Evolutionary conservation across 2,888 invertebrate species (phyloP), one percentile per base, ranked within the genome.

Genomic region (Drosophila mayaguana): DNA sequence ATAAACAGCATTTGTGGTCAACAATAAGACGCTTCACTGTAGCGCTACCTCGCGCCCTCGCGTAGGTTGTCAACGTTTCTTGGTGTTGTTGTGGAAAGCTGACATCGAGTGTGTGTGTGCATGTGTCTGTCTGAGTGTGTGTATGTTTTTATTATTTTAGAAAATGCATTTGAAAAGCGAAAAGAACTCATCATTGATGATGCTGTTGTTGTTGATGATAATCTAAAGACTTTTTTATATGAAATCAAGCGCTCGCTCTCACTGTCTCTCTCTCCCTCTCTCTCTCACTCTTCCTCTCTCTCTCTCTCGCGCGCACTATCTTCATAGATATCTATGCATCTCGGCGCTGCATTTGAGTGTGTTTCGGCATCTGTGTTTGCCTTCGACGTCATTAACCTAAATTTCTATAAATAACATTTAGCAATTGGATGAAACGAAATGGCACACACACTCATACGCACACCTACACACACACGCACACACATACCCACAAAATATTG

Each of bases 321-420:
- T 65, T 50, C 63, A 43, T 70, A 22, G 70, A 75, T 80, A 73
- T 78, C 71, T 73, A 60, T 68, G n/a, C 45, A 53, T 53, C 51
- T 53, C 36, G 36, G 51, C 51, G 36, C 51, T 53, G 51, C 51
- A 53, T 22, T 54, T 38, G 55, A 14, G 54, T 55, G 56, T 61
- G 69, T 69, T 59, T 63, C 62, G 40, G 79, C 77, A 77, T 78
- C 80, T 79, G 75, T 63, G 72, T 76, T 64, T 60, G 54, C 40
- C 51, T 70, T 36, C 66, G 66, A 77, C 89, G 67, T 88, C 85
- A 88, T 89, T 86, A 89, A 89, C 86, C 86, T 74, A 89, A 86
- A 84, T 84, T 78, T 81, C 81, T 84, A 78, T 76, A 76, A 81
- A 88, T 87, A 86, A 64, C 72, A 78, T 73, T 85, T 88, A 77